Base-by-base conservation (phyloP, 2,888 invertebrate genomes). In the Peribatodes rhomboidaria region DNA sequence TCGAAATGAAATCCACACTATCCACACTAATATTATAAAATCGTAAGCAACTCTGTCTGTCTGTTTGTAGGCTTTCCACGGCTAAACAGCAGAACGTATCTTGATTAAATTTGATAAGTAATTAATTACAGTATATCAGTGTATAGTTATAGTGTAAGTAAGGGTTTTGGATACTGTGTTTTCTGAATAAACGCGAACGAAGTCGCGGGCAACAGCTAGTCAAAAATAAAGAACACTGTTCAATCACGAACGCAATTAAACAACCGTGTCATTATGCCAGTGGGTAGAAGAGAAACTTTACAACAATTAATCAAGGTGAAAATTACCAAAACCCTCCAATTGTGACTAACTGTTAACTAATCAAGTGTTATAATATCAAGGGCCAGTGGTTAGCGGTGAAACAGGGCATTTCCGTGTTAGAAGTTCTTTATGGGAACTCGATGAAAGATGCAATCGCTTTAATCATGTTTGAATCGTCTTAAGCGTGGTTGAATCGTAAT, bases 331-430 rank as follows among this genome's bases (percentile, higher is more conserved):
- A 53, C 66, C 65, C 55, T 69, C 58, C 41, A 61, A 44, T 8
- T 44, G n/a, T n/a, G n/a, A n/a, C 50, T 69, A 70, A 67, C 69
- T 49, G 70, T 67, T 55, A 68, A 73, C 56, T 62, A 70, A 70
- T 72, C 56, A 56, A 67, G 65, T 67, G 69, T 67, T 63, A 65
- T 65, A 67, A 47, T 42, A 61, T 50, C 44, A 61, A 69, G 64
- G 69, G 67, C 65, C 58, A 53, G 47, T 47, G 46, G 18, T 35
- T 65, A 31, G 35, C 59, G 49, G 64, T 58, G 55, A 69, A 68
- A 70, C 65, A 61, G 73, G 65, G 67, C 68, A 61, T 70, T 71
- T 73, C 73, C 69, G 69, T 42, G 62, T 73, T 63, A 68, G 42
- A 44, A 42, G 54, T 56, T 70, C 35, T 69, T 62, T 71, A 57